Base-by-base conservation (phyloP, 2,888 invertebrate species). In the Loripinus fragilis region DNA sequence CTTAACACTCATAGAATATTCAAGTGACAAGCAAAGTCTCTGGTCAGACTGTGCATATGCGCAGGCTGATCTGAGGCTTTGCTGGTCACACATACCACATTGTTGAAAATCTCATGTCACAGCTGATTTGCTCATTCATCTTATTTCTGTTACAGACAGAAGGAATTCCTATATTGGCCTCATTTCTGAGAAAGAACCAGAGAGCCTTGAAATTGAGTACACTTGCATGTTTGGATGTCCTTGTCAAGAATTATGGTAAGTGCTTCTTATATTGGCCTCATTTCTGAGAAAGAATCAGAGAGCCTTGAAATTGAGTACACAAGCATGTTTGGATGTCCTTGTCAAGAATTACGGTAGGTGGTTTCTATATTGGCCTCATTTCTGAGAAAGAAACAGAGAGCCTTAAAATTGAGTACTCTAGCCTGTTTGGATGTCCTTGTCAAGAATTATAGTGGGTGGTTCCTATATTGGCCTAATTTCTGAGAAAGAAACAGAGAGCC, bases 231-330 rank as follows among this genome's bases (percentile, higher is more conserved):
- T 94, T 99, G 74, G 98, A 98, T 91, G 97, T 97, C 38, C 95
- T 99, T 64, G 97, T 98, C 38, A 96, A 96, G 89, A 97, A 98
- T 92, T 98, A 98, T 93, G 96, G 97, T 91, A 94, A 78, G 87
- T 73, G 25, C 42, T 45, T 86, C 98, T 98, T 1, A 97, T 98
- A 74, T 94, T 99, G 73, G 98, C 98, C 41, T 97, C 98, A 1
- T 99, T 99, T 93, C 94, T 99, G 86, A 95, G 99, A 71, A 99
- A 99, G 94, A 99, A 99, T 94, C 98, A 99, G 93, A 95, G 99
- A 83, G 97, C 98, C 17, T 94, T 99, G 76, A 98, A 99, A 94
- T 94, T 99, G 64, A 96, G 97, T 87, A 98, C 99, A 0, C 94
- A 99, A 74, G 96, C 97, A 68, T 95, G 99, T 71, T 94, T 99